phyloP scores from a whole-genome alignment of 37 sponge, comb jelly and placozoan genomes.

The Ephydatia muelleri region DNA sequence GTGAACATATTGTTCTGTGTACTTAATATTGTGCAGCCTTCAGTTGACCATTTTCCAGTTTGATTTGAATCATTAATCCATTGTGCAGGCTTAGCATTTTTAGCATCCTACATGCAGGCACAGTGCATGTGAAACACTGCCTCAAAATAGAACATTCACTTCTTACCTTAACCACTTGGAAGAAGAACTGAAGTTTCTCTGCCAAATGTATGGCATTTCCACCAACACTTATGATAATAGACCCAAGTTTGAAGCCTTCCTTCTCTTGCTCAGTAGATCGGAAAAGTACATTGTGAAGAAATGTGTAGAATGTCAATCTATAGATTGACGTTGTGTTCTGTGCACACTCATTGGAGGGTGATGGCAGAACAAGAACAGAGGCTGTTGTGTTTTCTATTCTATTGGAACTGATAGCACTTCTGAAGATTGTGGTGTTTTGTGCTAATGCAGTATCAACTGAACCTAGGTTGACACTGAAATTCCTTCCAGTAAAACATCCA shows the following conservation, averaged over 20 bases:
- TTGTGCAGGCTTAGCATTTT: constrained; percentile 63
- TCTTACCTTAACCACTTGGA: neutral
- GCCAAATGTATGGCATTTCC: neutral
- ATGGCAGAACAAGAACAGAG: neutral
- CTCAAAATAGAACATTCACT: neutral
- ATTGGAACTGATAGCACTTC: neutral
- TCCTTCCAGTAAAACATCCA: constrained; percentile 9
- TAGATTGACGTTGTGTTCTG: neutral
- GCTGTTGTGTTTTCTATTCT: neutral
- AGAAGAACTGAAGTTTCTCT: neutral
- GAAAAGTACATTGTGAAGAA: neutral
- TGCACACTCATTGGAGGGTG: neutral
- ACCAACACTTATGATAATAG: neutral
- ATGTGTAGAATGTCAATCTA: neutral
- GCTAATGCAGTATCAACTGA: constrained; percentile 13
- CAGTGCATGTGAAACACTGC: too few relatives aligned
- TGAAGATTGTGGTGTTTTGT: neutral
- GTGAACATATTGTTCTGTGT: neutral
- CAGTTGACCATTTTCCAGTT: constrained; percentile 33
- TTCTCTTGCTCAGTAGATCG: neutral
- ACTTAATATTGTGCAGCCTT: constrained; percentile 24
- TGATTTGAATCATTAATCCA: constrained; percentile 50
- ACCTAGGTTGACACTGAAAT: constrained; percentile 35
- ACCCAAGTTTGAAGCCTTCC: neutral
- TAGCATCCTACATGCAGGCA: constrained; percentile 66